These are phyloP conservation scores for Scaptomyza hsui DNA, from an alignment of 1,140 invertebrate species.

Conservation along the genomic window DNA sequence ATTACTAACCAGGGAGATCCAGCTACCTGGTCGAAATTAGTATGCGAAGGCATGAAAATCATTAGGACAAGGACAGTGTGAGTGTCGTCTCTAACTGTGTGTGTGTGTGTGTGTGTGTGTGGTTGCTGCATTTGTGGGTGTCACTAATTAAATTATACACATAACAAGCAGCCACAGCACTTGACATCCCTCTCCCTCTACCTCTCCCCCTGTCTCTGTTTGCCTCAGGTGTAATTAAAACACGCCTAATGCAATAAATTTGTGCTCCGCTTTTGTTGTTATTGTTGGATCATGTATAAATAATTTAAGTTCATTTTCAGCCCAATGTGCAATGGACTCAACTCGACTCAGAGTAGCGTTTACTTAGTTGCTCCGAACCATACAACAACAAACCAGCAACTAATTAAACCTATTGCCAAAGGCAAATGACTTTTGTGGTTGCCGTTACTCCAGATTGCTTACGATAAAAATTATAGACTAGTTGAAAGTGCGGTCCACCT, in stretches of 20 bases:
- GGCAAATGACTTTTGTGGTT: constrained; percentile 46
- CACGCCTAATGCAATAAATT: constrained; percentile 66
- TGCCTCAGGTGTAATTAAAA: constrained; percentile 73
- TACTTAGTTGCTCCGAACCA: too few relatives aligned
- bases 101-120: neutral
- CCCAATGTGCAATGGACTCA: constrained; percentile 29
- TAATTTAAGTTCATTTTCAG: constrained; percentile 48
- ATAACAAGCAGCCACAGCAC: constrained; percentile 42
- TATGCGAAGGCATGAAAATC: constrained; percentile 75
- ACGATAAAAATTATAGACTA: constrained; percentile 78
- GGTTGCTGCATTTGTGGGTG: constrained; percentile 53
- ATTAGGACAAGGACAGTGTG: constrained; percentile 50
- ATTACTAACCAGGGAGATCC: constrained; percentile 57
- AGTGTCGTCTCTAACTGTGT: neutral
- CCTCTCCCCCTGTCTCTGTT: constrained; percentile 19
- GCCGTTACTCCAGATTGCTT: constrained; percentile 56
- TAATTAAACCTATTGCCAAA: constrained; percentile 56
- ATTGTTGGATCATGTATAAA: constrained; percentile 37
- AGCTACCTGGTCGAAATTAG: constrained; percentile 64
- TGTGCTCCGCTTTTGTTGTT: constrained; percentile 23
- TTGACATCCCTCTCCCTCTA: constrained; percentile 27
- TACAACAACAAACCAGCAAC: constrained; percentile 7
- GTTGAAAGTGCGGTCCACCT: constrained; percentile 44
- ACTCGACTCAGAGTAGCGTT: too few relatives aligned
- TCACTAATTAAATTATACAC: constrained; percentile 77